phyloP scores from a whole-genome alignment of 2,113 vertebrate species.

The Xerus inauris region DNA sequence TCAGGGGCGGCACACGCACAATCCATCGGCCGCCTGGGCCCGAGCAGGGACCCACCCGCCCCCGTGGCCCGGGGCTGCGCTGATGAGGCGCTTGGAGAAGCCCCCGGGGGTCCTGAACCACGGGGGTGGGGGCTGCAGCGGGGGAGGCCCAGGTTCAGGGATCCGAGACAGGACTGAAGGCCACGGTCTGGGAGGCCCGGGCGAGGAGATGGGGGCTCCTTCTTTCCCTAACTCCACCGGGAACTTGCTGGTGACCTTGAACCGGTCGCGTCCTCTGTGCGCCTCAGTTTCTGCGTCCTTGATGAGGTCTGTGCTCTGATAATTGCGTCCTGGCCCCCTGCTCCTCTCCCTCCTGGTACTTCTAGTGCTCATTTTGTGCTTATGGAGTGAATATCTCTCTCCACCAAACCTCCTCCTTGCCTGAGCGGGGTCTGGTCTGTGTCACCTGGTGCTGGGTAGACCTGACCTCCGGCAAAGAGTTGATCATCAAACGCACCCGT shows the following conservation, averaged over 20 bases:
- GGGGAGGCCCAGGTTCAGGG: background rate
- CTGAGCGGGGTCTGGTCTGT: background rate
- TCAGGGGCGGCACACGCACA: conserved; percentile 84
- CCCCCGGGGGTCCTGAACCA: background rate
- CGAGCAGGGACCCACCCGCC: conserved; percentile 23
- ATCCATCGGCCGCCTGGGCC: conserved; percentile 85
- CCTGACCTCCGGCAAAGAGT: background rate
- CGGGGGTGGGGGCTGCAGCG: fast-evolving
- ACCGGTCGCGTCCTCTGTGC: background rate
- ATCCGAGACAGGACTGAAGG: background rate
- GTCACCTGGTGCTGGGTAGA: fast-evolving
- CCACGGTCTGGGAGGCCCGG: background rate
- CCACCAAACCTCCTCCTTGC: fast-evolving
- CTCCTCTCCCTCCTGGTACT: background rate
- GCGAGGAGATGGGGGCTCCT: fast-evolving
- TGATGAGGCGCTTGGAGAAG: background rate
- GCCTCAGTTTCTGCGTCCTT: background rate
- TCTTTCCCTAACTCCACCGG: background rate
- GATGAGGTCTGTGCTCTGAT: background rate
- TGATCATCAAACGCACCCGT: fast-evolving
- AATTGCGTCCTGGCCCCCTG: fast-evolving
- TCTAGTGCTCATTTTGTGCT: fast-evolving
- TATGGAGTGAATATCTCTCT: fast-evolving
- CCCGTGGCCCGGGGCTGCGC: conserved; percentile 18
- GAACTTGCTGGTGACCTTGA: background rate